These are phyloP conservation scores for Malthinus seriepunctatus DNA, from an alignment of 2,888 invertebrate genomes.

Conservation along the genomic window DNA sequence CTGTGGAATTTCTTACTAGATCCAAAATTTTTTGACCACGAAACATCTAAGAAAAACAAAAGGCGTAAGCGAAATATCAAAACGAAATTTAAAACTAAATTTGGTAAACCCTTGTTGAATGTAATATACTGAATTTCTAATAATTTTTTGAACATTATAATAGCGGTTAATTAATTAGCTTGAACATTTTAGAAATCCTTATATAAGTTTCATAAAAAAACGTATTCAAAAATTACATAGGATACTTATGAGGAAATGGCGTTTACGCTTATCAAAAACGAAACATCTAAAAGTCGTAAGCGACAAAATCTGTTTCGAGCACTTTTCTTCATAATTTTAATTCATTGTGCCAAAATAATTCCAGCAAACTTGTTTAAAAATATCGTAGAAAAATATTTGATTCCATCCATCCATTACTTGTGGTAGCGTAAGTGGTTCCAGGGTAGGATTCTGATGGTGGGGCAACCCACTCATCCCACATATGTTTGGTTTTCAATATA, in stretches of 20 bases:
- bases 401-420: slow-evolving; percentile 4
- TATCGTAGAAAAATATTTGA: background rate
- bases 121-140: background rate
- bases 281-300: background rate
- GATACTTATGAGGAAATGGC: background rate
- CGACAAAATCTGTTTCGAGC: background rate
- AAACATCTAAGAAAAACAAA: background rate
- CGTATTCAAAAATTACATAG: background rate
- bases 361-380: too few relatives aligned
- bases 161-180: background rate
- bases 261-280: background rate
- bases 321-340: background rate
- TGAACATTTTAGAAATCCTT: background rate
- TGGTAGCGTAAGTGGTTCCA: background rate
- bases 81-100: background rate
- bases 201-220: background rate
- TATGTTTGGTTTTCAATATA: background rate
- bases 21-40: background rate
- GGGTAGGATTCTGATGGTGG: background rate
- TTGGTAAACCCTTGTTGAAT: background rate
- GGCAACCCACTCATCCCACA: background rate
- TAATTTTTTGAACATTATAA: background rate
- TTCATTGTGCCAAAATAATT: background rate
- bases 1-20: too few relatives aligned
- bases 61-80: background rate